Percentiles rank a stretch among this genome's conserved stretches.
phyloP scores from a whole-genome alignment of 2,888 invertebrate genomes.

The Allolobophora icterica region DNA sequence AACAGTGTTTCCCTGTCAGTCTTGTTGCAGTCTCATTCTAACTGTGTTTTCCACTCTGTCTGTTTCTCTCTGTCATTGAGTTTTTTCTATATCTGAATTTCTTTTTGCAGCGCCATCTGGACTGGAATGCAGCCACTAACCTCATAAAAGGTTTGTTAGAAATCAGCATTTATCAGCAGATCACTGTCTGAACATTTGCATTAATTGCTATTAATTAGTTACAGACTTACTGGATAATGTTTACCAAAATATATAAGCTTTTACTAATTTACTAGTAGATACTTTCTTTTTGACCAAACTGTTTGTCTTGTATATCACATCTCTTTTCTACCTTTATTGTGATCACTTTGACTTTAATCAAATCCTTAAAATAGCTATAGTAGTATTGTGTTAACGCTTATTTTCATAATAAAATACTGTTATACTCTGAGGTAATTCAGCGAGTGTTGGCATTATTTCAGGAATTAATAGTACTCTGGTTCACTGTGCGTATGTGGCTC shows the following conservation, averaged over 20 bases:
- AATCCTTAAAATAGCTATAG: no score
- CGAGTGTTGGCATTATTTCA: conserved; percentile 42
- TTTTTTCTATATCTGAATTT: background rate
- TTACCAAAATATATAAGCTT: background rate
- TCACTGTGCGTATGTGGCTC: conserved; percentile 92
- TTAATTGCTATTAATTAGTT: background rate
- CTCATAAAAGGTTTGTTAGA: conserved; percentile 76
- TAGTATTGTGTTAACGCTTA: background rate
- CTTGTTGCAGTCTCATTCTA: background rate
- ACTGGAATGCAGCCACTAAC: conserved; percentile 96
- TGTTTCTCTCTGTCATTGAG: background rate
- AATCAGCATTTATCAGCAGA: background rate
- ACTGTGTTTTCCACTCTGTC: background rate
- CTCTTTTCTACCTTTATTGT: no score
- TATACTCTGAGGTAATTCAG: background rate
- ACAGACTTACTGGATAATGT: background rate
- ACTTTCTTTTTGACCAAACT: background rate
- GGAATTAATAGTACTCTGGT: conserved; percentile 90
- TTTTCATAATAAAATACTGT: background rate
- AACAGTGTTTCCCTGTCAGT: background rate
- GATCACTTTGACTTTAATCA: background rate
- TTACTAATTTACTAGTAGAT: background rate
- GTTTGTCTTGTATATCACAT: background rate
- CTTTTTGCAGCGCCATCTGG: conserved; percentile 81
- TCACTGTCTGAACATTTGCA: background rate